phyloP scores from a whole-genome alignment of 64 coral and sea anemone genomes.

The Astreopora myriophthalma region DNA sequence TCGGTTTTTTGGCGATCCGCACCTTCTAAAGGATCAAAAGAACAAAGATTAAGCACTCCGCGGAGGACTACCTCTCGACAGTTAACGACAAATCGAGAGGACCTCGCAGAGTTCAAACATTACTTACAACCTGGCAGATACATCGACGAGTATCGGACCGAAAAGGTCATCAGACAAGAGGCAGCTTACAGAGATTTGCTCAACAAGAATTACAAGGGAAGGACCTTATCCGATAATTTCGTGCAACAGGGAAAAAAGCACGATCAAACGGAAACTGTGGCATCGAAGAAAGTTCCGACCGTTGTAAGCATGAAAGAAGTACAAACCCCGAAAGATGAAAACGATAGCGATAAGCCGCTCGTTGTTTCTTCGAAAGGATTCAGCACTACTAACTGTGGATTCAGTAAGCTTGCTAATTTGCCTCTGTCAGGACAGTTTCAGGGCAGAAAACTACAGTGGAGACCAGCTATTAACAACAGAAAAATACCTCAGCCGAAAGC shows the following conservation, averaged over 20 bases:
- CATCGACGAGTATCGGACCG: conserved; percentile 70
- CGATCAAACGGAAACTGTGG: neutral
- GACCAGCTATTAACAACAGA: conserved; percentile 7
- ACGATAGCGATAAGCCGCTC: conserved; percentile 4
- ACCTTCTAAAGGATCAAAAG: conserved; percentile 9
- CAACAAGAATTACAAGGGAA: neutral
- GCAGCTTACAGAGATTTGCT: conserved; percentile 19
- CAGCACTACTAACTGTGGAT: too few relatives aligned
- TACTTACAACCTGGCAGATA: conserved; percentile 11
- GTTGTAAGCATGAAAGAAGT: conserved; percentile 36
- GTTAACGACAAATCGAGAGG: conserved; percentile 15
- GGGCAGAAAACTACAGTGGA: conserved; percentile 19
- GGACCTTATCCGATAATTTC: neutral
- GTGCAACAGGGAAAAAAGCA: conserved; percentile 1
- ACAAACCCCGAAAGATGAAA: conserved; percentile 11
- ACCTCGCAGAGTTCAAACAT: conserved; percentile 51
- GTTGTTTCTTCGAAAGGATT: conserved; percentile 19
- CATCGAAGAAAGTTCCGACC: neutral
- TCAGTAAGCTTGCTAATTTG: conserved; percentile 18
- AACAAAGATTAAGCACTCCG: neutral
- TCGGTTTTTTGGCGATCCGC: neutral
- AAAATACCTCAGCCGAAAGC: conserved; percentile 5
- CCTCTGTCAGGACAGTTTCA: conserved; percentile 34
- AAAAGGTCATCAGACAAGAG: conserved; percentile 38
- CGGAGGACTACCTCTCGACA: conserved; percentile 23